These are phyloP conservation scores for Trididemnum nubilum DNA, from an alignment of 23 tunicate species.

Conservation along the genomic window DNA sequence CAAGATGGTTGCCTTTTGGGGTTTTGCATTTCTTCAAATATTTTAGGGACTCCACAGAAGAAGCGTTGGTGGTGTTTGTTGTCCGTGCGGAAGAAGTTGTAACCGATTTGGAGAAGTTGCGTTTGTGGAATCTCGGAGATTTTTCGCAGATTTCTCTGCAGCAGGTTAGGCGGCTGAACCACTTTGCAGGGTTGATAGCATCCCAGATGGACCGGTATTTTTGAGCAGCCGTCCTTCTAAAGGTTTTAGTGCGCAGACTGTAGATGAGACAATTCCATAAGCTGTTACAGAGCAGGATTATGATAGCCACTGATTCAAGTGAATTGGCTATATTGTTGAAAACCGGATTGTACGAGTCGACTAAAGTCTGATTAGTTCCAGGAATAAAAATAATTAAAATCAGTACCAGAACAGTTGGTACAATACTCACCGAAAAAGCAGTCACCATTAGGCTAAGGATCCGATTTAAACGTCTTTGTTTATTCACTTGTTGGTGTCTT, in stretches of 20 bases:
- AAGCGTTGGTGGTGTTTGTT: background rate
- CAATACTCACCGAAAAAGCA: constrained; percentile 28
- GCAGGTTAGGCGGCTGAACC: background rate
- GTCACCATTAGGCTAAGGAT: constrained; percentile 22
- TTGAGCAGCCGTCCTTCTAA: constrained; percentile 16
- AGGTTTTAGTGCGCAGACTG: constrained; percentile 13
- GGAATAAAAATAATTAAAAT: constrained; percentile 26
- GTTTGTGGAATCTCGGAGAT: background rate
- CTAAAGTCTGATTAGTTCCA: background rate
- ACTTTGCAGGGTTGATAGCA: constrained; percentile 8
- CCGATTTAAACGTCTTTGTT: constrained; percentile 4
- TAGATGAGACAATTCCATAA: constrained; percentile 41
- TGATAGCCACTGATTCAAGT: constrained; percentile 4
- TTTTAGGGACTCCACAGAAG: background rate
- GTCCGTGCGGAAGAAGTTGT: background rate
- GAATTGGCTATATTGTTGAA: constrained; percentile 17
- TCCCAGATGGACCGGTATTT: background rate
- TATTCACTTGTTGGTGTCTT: constrained; percentile 16
- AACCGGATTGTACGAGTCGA: background rate
- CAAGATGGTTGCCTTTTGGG: background rate
- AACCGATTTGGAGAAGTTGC: background rate
- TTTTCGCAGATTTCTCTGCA: background rate
- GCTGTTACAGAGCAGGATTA: constrained; percentile 14
- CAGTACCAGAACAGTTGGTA: constrained; percentile 24
- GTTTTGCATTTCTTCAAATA: background rate